These are phyloP conservation scores for Chaetops frenatus DNA, from an alignment of 2,113 vertebrate genomes.

Conservation along the genomic window DNA sequence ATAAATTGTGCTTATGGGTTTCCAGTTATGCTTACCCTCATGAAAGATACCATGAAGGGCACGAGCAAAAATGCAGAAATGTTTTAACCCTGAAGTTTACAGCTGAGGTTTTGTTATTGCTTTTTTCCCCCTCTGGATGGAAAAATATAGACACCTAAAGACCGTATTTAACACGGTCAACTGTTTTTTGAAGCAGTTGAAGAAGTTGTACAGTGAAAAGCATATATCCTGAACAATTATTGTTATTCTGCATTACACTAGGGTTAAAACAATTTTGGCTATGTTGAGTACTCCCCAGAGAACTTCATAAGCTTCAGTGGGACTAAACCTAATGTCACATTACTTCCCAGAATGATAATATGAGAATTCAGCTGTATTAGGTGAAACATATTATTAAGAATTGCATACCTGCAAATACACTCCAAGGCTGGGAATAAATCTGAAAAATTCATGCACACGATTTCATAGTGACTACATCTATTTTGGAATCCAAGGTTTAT, in stretches of 20 bases:
- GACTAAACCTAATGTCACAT: not conserved
- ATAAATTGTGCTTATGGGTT: not conserved
- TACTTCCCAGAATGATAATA: not conserved
- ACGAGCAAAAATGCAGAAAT: not conserved
- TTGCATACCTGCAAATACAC: not conserved
- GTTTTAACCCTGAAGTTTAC: not conserved
- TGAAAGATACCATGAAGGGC: constrained; percentile 32
- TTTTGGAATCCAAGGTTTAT: not conserved
- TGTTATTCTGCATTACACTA: not conserved
- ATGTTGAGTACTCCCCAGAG: not conserved
- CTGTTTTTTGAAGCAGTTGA: not conserved
- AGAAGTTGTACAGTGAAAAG: not conserved
- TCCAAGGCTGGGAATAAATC: not conserved
- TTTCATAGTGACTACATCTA: not conserved
- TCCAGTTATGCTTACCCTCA: constrained; percentile 30
- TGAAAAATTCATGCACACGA: not conserved
- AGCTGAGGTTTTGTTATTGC: not conserved
- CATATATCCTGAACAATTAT: not conserved
- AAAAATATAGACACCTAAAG: not conserved
- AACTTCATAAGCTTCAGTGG: not conserved
- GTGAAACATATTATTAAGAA: not conserved
- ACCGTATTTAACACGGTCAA: not conserved
- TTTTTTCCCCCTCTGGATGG: not conserved
- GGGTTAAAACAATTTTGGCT: not conserved
- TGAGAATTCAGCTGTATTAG: not conserved